These are phyloP conservation scores for Psilopsiagon aymara DNA, from an alignment of 2,113 vertebrate species.

Conservation along the genomic window DNA sequence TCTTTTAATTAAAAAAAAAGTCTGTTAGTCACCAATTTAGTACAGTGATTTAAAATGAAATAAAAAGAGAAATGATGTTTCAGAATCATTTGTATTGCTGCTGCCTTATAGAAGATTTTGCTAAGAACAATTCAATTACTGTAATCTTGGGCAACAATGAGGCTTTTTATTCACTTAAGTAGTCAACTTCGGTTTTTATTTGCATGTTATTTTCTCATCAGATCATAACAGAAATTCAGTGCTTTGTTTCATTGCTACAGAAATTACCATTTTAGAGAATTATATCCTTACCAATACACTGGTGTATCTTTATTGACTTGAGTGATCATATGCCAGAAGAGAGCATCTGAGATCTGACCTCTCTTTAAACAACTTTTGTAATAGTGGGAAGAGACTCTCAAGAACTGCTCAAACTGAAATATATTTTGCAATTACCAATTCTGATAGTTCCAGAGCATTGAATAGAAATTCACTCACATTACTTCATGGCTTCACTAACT, in stretches of 20 bases:
- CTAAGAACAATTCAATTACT: conserved; percentile 9
- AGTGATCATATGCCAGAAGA: background rate
- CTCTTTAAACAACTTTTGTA: background rate
- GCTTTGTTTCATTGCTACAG: background rate
- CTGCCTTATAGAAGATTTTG: background rate
- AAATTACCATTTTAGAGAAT: background rate
- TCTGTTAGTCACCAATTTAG: background rate
- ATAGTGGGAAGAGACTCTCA: background rate
- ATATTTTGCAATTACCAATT: background rate
- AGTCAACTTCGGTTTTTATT: background rate
- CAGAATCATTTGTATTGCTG: background rate
- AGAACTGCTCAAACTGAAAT: background rate
- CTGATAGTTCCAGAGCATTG: background rate
- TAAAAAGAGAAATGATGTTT: background rate
- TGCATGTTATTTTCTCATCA: background rate
- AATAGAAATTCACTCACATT: background rate
- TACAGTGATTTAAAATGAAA: background rate
- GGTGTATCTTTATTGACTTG: background rate
- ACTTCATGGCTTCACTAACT: background rate
- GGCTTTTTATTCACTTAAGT: background rate
- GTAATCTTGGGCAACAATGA: background rate
- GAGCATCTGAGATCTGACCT: background rate
- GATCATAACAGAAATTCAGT: background rate
- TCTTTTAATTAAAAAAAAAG: background rate
- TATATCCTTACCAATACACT: background rate